phyloP scores from a whole-genome alignment of 1,140 invertebrate genomes.

The Drosophila obscura region DNA sequence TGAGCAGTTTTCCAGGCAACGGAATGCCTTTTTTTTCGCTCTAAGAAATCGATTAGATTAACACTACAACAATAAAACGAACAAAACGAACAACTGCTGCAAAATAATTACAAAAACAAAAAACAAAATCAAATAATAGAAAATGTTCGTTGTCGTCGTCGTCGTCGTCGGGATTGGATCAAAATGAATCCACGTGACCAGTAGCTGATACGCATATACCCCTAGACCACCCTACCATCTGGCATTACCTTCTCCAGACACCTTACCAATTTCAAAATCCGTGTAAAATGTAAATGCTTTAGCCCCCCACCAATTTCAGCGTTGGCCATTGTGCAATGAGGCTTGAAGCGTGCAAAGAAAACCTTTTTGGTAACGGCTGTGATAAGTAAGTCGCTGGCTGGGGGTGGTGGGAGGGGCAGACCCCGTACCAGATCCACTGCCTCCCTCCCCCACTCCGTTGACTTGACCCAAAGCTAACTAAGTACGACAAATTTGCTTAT shows the following conservation, averaged over 20 bases:
- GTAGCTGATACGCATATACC: slow-evolving; percentile 24
- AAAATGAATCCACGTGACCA: slow-evolving; percentile 32
- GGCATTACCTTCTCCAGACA: background rate
- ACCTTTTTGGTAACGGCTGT: slow-evolving; percentile 36
- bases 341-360: slow-evolving; percentile 31
- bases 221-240: background rate
- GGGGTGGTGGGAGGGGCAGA: too few species aligned
- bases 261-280: slow-evolving; percentile 33
- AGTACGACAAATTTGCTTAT: slow-evolving; percentile 46
- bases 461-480: slow-evolving; percentile 54
- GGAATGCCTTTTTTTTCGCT: slow-evolving; percentile 14
- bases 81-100: slow-evolving; percentile 8
- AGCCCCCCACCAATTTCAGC: slow-evolving; percentile 14
- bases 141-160: background rate
- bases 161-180: too few species aligned
- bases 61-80: slow-evolving; percentile 28
- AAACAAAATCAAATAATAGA: slow-evolving; percentile 18
- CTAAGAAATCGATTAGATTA: slow-evolving; percentile 48
- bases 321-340: slow-evolving; percentile 41
- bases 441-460: slow-evolving; percentile 1
- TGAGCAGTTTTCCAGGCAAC: slow-evolving; percentile 27
- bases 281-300: slow-evolving; percentile 57
- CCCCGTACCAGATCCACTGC: slow-evolving; percentile 1
- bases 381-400: slow-evolving; percentile 23
- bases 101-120: slow-evolving; percentile 25